Percentiles rank a stretch among this genome's conserved stretches.
phyloP scores from a whole-genome alignment of 2,888 invertebrate species.

The Deilephila elpenor region DNA sequence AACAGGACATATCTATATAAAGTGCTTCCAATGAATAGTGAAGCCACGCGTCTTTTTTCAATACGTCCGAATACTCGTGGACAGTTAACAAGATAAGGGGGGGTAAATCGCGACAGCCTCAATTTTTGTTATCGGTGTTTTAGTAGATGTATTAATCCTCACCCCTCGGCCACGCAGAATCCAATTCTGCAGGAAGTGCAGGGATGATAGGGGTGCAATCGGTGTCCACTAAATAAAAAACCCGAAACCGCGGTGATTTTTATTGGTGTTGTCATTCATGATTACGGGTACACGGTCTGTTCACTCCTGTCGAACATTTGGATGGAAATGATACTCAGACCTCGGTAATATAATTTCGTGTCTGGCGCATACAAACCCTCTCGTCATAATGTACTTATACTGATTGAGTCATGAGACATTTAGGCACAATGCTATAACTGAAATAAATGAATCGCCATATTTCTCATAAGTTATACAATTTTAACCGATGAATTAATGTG shows the following conservation, averaged over 20 bases:
- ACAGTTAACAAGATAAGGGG: not conserved
- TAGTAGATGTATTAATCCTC: constrained; percentile 2
- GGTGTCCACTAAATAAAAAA: not conserved
- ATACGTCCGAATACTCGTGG: not conserved
- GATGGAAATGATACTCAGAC: too few species aligned
- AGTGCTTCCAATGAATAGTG: too few species aligned
- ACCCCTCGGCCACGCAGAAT: not conserved
- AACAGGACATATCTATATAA: too few species aligned
- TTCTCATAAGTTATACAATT: not conserved
- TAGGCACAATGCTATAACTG: too few species aligned
- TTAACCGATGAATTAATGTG: not conserved
- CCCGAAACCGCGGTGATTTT: not conserved
- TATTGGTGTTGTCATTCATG: not conserved
- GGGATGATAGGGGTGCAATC: not conserved
- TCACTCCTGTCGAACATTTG: too few species aligned
- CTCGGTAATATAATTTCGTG: too few species aligned
- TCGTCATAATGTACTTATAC: not conserved
- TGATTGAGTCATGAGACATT: too few species aligned
- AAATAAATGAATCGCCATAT: not conserved
- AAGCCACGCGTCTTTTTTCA: not conserved
- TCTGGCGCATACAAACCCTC: too few species aligned
- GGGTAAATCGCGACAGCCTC: not conserved
- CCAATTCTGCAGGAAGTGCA: not conserved
- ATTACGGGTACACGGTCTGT: not conserved
- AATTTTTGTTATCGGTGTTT: not conserved